Evolutionary conservation across 2,797 vertebrate species (phyloP), one percentile per base, ranked within the genome.

Genomic region (Sebastes trivittatus): DNA sequence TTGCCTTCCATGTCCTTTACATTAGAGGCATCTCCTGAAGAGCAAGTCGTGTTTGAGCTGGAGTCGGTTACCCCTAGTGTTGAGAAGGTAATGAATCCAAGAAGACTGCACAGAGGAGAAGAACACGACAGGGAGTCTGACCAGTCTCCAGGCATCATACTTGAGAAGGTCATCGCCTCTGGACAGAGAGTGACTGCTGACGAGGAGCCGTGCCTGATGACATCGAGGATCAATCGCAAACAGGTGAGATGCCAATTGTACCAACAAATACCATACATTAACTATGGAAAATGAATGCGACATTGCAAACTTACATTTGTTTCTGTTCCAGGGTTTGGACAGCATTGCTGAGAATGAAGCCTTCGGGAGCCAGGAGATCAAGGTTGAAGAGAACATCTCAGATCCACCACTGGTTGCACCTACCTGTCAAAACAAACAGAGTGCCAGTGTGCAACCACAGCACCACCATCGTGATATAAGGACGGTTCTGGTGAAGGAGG

Each of bases 401-500:
- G 88, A 93, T 64, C 75, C 82, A 23, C 6, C 55, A 5, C 34
- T 80, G 10, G 71, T 71, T 46, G 56, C 11, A 36, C 20, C 54
- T 7, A 22, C 22, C 30, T 80, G 78, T 80, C 83, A 71, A 58
- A 90, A 69, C 7, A 83, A 72, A 72, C 79, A 27, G 61, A 78
- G 46, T 52, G 34, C 66, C 27, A 56, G 25, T n/a, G 46, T 84
- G 36, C 90, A 87, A 46, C 66, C 61, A 2, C 92, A 88, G 54
- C 87, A 88, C 13, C 87, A 88, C 13, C 90, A 89, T 54, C 82
- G 71, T 25, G 93, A 92, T 49, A 89, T 95, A 27, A 91, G 91
- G 77, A 89, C 90, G 20, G 87, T 95, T 88, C 82, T 95, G 71
- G 95, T 96, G 61, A 96, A 96, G 86, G 94, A 95, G 67, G 96